Conservation (phyloP, 1,140 invertebrate genomes). For the Bombus waltoni region DNA sequence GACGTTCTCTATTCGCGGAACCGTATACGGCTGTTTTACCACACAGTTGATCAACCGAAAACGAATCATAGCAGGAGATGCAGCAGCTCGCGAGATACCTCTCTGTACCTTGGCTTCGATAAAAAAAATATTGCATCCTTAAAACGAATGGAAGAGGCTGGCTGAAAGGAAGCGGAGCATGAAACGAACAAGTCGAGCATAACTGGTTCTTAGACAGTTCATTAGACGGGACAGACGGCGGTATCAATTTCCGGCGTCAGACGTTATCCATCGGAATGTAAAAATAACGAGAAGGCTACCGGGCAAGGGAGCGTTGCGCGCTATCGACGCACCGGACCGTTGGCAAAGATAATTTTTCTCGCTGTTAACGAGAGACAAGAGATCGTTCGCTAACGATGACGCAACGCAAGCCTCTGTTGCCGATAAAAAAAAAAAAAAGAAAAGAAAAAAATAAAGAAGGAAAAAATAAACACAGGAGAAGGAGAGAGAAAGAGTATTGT, state of each 20-base stretch:
- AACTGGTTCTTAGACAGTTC: conserved; percentile 7
- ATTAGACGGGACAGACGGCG: neutral
- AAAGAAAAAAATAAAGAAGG: neutral
- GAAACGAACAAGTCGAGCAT: neutral
- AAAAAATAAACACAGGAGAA: neutral
- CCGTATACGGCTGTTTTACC: too few species aligned
- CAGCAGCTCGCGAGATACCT: too few species aligned
- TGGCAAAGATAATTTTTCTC: conserved; percentile 20
- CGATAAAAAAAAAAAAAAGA: neutral
- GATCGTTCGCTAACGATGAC: neutral
- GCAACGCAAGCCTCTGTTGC: neutral
- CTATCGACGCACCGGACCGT: neutral
- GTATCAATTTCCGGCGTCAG: neutral
- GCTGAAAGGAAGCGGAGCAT: too few species aligned
- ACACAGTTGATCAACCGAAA: too few species aligned
- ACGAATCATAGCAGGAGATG: too few species aligned
- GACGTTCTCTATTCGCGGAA: neutral
- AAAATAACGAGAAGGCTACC: neutral
- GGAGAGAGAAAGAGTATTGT: neutral
- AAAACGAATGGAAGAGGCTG: neutral
- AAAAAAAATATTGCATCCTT: neutral
- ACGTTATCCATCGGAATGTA: conserved; percentile 14
- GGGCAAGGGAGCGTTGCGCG: neutral
- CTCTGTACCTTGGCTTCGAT: neutral
- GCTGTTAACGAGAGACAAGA: conserved; percentile 9